Conservation (phyloP, 1,140 invertebrate species). For the Zaprionus capensis region DNA sequence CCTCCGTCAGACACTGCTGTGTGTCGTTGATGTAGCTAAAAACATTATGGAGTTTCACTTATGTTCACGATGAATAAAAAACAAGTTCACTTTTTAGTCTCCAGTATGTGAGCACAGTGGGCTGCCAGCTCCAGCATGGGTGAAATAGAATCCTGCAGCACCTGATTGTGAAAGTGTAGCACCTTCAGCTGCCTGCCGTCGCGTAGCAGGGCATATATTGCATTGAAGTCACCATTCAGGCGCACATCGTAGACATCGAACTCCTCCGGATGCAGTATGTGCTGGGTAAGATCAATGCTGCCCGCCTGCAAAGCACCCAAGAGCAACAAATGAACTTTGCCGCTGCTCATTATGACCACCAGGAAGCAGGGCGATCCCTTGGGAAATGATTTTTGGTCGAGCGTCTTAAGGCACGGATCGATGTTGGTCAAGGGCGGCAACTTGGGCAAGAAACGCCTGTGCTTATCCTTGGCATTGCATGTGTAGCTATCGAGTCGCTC, state of each 20-base stretch:
- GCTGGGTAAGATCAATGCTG: conserved; percentile 87
- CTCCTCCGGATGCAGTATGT: conserved; percentile 85
- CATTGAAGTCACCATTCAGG: conserved; percentile 87
- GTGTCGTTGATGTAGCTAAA: conserved; percentile 89
- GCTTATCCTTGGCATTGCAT: conserved; percentile 69
- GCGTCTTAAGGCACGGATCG: conserved; percentile 66
- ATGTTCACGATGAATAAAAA: neutral
- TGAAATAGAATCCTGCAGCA: conserved; percentile 88
- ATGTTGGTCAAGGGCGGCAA: conserved; percentile 69
- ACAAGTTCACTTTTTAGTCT: conserved; percentile 85
- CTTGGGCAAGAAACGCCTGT: conserved; percentile 61
- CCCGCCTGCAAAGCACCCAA: conserved; percentile 94
- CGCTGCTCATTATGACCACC: conserved; percentile 90
- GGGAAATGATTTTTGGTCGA: conserved; percentile 87
- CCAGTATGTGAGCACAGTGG: conserved; percentile 89
- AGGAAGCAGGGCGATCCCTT: conserved; percentile 91
- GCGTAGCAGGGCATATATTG: conserved; percentile 86
- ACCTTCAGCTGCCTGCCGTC: conserved; percentile 85
- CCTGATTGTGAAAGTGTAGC: conserved; percentile 87
- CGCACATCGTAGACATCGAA: conserved; percentile 87
- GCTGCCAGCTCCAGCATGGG: conserved; percentile 89
- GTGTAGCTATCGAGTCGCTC: conserved; percentile 62
- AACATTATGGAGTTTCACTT: neutral
- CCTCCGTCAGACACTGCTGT: conserved; percentile 93
- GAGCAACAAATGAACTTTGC: conserved; percentile 90